A percentile compares a stretch with the other conserved stretches of the same genome.
Conservation (phyloP, 92 coral and sea anemone genomes). For the Porites cylindrica region DNA sequence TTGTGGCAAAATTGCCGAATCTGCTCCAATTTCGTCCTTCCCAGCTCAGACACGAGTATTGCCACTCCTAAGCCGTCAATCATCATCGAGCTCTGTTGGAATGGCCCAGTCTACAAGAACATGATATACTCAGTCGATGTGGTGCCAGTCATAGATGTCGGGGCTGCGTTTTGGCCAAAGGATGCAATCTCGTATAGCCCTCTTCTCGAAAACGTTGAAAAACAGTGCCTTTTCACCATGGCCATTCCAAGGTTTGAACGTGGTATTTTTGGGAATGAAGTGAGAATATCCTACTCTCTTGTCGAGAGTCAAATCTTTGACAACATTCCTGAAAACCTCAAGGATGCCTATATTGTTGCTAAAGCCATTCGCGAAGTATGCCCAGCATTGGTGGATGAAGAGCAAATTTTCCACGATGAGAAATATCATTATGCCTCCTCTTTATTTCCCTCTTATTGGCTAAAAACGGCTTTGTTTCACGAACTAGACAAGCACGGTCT, state of each 20-base stretch:
- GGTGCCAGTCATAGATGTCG: slow-evolving; percentile 65
- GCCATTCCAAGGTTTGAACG: slow-evolving; percentile 46
- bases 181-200: slow-evolving; percentile 38
- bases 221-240: slow-evolving; percentile 44
- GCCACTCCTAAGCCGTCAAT: slow-evolving; percentile 51
- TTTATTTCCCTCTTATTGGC: slow-evolving; percentile 56
- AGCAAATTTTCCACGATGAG: slow-evolving; percentile 13
- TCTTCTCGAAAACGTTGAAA: slow-evolving; percentile 27
- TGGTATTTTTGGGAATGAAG: slow-evolving; percentile 50
- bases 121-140: slow-evolving; percentile 58
- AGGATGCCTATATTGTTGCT: slow-evolving; percentile 61
- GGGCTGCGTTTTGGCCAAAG: slow-evolving; percentile 48
- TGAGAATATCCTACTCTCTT: slow-evolving; percentile 48
- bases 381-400: slow-evolving; percentile 35
- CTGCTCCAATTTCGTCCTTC: slow-evolving; percentile 59
- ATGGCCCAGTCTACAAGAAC: slow-evolving; percentile 65
- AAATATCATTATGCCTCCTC: slow-evolving; percentile 7
- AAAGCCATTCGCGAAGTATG: slow-evolving; percentile 57
- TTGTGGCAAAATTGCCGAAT: slow-evolving; percentile 55
- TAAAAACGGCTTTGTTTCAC: slow-evolving; percentile 64
- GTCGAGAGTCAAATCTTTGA: slow-evolving; percentile 41
- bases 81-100: slow-evolving; percentile 63
- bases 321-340: slow-evolving; percentile 57
- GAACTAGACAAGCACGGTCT: slow-evolving; percentile 46
- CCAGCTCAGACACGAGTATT: slow-evolving; percentile 29